Percentiles rank a stretch among this genome's conserved stretches.
Evolutionary conservation across 2,113 vertebrate species (phyloP).

Genomic region (Tretioscincus oriximinensis): DNA sequence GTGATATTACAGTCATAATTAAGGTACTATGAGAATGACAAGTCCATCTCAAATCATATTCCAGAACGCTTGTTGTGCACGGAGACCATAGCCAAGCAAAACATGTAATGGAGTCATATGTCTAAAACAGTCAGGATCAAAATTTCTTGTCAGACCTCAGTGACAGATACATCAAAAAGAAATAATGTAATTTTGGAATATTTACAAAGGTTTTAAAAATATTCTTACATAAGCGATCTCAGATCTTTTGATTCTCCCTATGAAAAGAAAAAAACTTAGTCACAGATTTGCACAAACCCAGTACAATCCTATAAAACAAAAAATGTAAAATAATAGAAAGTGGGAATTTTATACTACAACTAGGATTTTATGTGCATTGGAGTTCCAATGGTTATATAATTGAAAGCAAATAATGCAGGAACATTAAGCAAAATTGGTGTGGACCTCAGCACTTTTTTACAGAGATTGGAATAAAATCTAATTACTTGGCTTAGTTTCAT

Average conservation of each 20-base stretch:
- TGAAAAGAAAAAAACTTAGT: background rate
- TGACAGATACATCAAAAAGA: background rate
- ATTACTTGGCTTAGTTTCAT: background rate
- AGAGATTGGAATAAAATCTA: background rate
- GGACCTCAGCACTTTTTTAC: background rate
- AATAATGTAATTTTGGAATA: background rate
- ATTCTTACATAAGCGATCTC: slow-evolving; percentile 14
- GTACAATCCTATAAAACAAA: background rate
- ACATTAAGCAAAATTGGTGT: background rate
- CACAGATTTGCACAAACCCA: background rate
- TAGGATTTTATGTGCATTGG: background rate
- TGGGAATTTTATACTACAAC: background rate
- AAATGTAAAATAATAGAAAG: background rate
- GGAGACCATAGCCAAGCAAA: background rate
- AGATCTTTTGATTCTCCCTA: slow-evolving; percentile 7
- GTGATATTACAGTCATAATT: background rate
- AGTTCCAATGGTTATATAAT: background rate
- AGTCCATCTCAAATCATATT: background rate
- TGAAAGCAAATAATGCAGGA: background rate
- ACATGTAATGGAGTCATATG: background rate
- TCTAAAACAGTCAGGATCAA: background rate
- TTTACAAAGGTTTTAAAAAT: background rate
- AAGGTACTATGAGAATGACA: background rate
- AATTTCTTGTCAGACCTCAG: too few species aligned
- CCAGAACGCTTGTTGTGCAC: too few species aligned